Evolutionary conservation across 2,797 vertebrate genomes (phyloP).

Genomic region (Hypotaenidia philippensis): DNA sequence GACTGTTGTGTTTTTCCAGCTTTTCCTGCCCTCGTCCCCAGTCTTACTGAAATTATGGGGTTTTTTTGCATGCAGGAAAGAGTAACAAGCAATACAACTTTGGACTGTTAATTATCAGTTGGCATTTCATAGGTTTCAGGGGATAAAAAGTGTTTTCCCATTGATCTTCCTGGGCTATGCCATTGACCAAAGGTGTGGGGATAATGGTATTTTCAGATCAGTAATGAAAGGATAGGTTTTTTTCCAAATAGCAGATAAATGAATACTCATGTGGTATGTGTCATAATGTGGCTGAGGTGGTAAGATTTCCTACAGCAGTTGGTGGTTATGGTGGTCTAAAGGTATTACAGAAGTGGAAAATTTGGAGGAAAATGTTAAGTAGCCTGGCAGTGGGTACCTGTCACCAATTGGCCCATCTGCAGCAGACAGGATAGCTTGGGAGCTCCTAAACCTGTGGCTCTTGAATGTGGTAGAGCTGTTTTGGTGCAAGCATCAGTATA

Average conservation of each 20-base stretch:
- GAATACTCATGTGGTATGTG: background rate
- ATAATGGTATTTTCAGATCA: background rate
- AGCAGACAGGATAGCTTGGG: background rate
- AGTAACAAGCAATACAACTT: background rate
- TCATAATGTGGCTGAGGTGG: background rate
- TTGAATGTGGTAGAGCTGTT: background rate
- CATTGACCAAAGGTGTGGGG: background rate
- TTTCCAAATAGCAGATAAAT: background rate
- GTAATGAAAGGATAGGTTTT: background rate
- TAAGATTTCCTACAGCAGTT: background rate
- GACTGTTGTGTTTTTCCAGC: background rate
- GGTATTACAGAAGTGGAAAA: background rate
- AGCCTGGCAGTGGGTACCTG: background rate
- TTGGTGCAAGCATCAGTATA: background rate
- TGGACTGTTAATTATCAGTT: background rate
- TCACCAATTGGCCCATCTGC: background rate
- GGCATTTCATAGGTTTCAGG: background rate
- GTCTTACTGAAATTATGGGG: fast-evolving
- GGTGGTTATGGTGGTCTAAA: background rate
- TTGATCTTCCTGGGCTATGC: background rate
- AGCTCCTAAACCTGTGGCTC: background rate
- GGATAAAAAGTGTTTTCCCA: background rate
- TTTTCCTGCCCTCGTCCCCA: background rate
- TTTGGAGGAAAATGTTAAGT: background rate
- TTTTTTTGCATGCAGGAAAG: background rate